Evolutionary conservation across 2,113 vertebrate species (phyloP), one percentile per base, ranked within the genome.

Genomic region (Callochromis pleurospilus): DNA sequence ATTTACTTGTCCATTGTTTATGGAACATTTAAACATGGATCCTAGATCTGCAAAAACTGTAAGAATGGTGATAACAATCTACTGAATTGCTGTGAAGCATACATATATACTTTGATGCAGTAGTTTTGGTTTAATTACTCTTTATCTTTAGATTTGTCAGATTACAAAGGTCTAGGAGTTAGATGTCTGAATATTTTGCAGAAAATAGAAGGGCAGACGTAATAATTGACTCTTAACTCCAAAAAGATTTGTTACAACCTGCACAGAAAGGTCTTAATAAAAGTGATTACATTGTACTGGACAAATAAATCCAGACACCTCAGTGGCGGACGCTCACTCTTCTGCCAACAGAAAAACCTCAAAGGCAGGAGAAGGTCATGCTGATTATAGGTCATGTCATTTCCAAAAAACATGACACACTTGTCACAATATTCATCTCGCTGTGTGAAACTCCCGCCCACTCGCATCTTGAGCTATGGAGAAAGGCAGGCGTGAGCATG

Each of bases 391-490:
- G 84, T 88, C 80, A 47, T 31, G 75, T 88, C 51, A 83, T 89
- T 89, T 91, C 42, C 24, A 47, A 87, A 85, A 91, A 29, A 31
- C 60, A 56, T 62, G 89, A 89, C 62, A 89, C 62, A 68, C 89
- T 81, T 92, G 89, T 89, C 91, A 86, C 79, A 92, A 88, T 81
- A 89, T 90, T 83, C 84, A 85, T 80, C 80, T 51, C 8, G 15
- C 83, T 49, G 54, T 54, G 33, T 90, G 83, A 77, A 89, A 80
- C 7, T 75, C 38, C 65, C 29, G n/a, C 53, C 88, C 82, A 68
- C 80, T 91, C 33, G 24, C 56, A 82, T 90, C 54, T 60, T 14
- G 60, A 87, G 65, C 13, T 68, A 24, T 5, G 62, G 33, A 84
- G 81, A 88, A 79, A 19, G 31, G 53, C 70, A 79, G 73, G 83